A percentile compares a stretch with the other conserved stretches of the same genome.
phyloP scores from a whole-genome alignment of 2,888 invertebrate genomes.

The Erebia ligea region DNA sequence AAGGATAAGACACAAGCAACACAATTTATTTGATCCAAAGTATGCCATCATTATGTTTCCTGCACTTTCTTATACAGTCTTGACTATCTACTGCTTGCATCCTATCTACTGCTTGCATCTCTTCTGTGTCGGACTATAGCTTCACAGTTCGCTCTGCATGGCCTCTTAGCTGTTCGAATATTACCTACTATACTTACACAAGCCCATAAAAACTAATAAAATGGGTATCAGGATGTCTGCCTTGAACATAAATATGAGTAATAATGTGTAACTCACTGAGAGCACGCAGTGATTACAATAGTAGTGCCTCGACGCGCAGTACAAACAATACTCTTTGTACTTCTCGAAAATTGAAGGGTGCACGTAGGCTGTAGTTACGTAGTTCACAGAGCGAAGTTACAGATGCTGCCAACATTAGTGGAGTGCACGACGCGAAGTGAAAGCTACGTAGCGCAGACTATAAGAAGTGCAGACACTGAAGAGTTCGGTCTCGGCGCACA shows the following conservation, averaged over 20 bases:
- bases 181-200: slow-evolving; percentile 10
- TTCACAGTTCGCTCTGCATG: background rate
- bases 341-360: slow-evolving; percentile 74
- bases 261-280: slow-evolving; percentile 82
- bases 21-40: background rate
- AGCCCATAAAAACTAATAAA: slow-evolving; percentile 5
- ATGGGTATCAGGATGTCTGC: slow-evolving; percentile 34
- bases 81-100: slow-evolving; percentile 1
- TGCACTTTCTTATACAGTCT: background rate
- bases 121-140: slow-evolving; percentile 38
- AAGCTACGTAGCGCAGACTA: slow-evolving; percentile 83
- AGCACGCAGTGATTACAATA: slow-evolving; percentile 81
- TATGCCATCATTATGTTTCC: background rate
- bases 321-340: slow-evolving; percentile 76
- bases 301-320: slow-evolving; percentile 75
- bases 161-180: background rate
- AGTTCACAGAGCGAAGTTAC: slow-evolving; percentile 79
- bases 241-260: slow-evolving; percentile 72
- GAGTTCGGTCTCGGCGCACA: slow-evolving; percentile 82
- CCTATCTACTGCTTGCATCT: slow-evolving; percentile 21
- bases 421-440: slow-evolving; percentile 79
- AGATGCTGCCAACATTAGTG: slow-evolving; percentile 76
- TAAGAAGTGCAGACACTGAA: slow-evolving; percentile 82
- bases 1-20: slow-evolving; percentile 25
- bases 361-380: slow-evolving; percentile 79